These are phyloP conservation scores for Megaceryle alcyon DNA, from an alignment of 2,797 vertebrate species.

Conservation along the genomic window DNA sequence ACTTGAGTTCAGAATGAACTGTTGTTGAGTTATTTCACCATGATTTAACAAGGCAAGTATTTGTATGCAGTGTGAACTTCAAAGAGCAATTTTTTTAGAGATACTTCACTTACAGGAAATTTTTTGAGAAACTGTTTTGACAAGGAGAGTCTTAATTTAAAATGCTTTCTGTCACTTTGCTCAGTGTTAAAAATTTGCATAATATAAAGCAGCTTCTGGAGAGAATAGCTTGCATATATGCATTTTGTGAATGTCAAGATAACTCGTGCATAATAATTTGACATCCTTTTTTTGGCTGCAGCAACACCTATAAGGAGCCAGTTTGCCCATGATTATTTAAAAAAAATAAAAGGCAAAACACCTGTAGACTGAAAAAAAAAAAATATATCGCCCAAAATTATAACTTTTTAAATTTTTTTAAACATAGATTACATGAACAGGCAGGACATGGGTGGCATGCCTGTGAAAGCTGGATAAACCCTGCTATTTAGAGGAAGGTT, in stretches of 20 bases:
- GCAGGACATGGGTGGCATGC: neutral
- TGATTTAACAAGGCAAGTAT: slow-evolving; percentile 27
- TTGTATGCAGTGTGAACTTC: slow-evolving; percentile 54
- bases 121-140: slow-evolving; percentile 63
- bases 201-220: slow-evolving; percentile 58
- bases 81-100: slow-evolving; percentile 30
- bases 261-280: slow-evolving; percentile 42
- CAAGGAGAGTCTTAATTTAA: slow-evolving; percentile 66
- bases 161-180: slow-evolving; percentile 65
- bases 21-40: neutral
- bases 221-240: slow-evolving; percentile 64
- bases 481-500: neutral
- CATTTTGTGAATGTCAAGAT: slow-evolving; percentile 52
- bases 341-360: neutral
- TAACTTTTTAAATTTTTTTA: neutral
- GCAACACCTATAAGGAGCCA: neutral
- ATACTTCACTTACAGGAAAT: slow-evolving; percentile 35
- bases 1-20: slow-evolving; percentile 4
- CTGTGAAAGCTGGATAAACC: slow-evolving; percentile 9
- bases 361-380: neutral
- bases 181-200: slow-evolving; percentile 62
- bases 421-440: neutral
- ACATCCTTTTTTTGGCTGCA: neutral
- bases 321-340: neutral
- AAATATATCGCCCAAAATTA: neutral